phyloP scores from a whole-genome alignment of 2,797 vertebrate genomes.

The Periophthalmus magnuspinnatus region DNA sequence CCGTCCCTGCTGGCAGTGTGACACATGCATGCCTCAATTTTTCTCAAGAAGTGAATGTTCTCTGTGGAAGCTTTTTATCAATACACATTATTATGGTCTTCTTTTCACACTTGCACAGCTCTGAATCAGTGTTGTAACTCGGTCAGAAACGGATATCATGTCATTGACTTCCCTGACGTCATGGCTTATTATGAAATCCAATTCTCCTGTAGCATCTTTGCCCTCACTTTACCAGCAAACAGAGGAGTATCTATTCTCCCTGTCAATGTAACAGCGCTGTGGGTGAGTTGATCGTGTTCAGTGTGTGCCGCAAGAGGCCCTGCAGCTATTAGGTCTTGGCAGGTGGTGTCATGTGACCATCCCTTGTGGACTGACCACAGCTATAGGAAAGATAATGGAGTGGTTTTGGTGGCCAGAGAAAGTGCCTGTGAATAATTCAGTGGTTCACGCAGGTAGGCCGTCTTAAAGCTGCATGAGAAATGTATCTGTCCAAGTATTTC shows the following conservation, averaged over 20 bases:
- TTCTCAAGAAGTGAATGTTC: background rate
- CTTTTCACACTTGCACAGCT: conserved; percentile 8
- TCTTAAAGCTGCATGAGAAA: conserved; percentile 47
- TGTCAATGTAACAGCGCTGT: conserved; percentile 9
- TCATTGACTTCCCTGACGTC: conserved; percentile 3
- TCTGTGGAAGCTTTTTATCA: background rate
- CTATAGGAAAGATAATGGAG: conserved; percentile 75
- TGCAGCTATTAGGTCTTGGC: conserved; percentile 61
- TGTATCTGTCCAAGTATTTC: conserved; percentile 34
- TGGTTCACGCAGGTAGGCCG: conserved; percentile 44
- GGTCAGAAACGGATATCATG: background rate
- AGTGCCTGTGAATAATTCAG: conserved; percentile 82
- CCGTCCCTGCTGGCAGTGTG: background rate
- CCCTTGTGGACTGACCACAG: conserved; percentile 63
- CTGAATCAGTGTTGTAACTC: conserved; percentile 18
- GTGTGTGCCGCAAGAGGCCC: conserved; percentile 54
- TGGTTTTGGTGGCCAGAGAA: conserved; percentile 73
- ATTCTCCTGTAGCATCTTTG: background rate
- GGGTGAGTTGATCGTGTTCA: conserved; percentile 51
- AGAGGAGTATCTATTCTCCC: background rate
- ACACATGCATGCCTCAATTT: background rate
- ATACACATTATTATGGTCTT: conserved; percentile 1
- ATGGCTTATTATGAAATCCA: conserved; percentile 8
- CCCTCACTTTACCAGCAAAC: conserved; percentile 1
- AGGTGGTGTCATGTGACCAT: conserved; percentile 76